A percentile compares a stretch with the other conserved stretches of the same genome.
These are phyloP conservation scores for Horisme vitalbata DNA, from an alignment of 2,888 invertebrate genomes.

Conservation along the genomic window DNA sequence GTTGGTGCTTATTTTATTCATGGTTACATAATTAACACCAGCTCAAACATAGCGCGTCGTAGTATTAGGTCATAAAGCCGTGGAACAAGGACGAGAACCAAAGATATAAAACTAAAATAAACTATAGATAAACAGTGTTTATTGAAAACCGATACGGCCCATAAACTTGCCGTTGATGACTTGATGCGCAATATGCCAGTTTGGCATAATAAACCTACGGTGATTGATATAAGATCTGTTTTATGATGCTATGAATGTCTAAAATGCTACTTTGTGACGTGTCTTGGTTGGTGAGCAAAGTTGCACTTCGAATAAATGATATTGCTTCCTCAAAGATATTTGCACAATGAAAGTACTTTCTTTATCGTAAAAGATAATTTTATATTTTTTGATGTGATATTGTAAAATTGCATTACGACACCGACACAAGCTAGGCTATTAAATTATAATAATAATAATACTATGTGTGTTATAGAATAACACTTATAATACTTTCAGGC, in stretches of 20 bases:
- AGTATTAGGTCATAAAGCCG: slow-evolving; percentile 26
- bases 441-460: too few species aligned
- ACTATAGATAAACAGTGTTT: slow-evolving; percentile 49
- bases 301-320: slow-evolving; percentile 10
- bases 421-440: too few species aligned
- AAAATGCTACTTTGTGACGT: slow-evolving; percentile 17
- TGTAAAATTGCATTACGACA: too few species aligned
- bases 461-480: too few species aligned
- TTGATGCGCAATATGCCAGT: slow-evolving; percentile 34
- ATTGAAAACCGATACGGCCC: slow-evolving; percentile 56
- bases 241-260: slow-evolving; percentile 33
- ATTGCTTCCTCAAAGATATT: neutral
- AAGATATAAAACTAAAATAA: slow-evolving; percentile 40
- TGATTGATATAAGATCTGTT: slow-evolving; percentile 40
- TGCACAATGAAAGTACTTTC: too few species aligned
- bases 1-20: slow-evolving; percentile 12
- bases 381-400: too few species aligned
- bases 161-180: slow-evolving; percentile 45
- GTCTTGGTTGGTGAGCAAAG: slow-evolving; percentile 4
- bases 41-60: slow-evolving; percentile 18
- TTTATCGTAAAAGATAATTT: too few species aligned
- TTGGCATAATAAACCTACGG: slow-evolving; percentile 37
- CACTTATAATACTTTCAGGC: too few species aligned
- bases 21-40: slow-evolving; percentile 21
- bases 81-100: slow-evolving; percentile 31